Conservation (phyloP, 1,140 invertebrate species). For the Drosophila carrolli region DNA sequence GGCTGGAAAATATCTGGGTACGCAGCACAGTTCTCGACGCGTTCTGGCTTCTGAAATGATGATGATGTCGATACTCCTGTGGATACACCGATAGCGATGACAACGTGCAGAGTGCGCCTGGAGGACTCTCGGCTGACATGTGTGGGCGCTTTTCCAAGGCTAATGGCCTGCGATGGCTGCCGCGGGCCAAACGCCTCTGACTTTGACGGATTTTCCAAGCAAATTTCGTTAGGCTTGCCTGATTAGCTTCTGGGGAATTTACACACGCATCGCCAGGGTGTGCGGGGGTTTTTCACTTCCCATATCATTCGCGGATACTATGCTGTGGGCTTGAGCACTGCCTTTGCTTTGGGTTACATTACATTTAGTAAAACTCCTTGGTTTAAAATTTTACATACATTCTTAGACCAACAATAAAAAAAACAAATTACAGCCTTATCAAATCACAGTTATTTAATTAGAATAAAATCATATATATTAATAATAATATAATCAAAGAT, state of each 20-base stretch:
- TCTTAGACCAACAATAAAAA: no score
- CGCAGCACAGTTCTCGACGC: background rate
- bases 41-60: conserved; percentile 32
- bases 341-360: background rate
- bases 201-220: conserved; percentile 61
- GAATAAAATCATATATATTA: no score
- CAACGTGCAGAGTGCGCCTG: conserved; percentile 53
- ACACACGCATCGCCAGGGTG: background rate
- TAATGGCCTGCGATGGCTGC: conserved; percentile 57
- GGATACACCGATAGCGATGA: conserved; percentile 45
- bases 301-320: conserved; percentile 18
- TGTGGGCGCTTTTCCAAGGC: conserved; percentile 42
- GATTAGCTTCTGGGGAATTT: conserved; percentile 55
- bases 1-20: background rate
- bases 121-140: conserved; percentile 56
- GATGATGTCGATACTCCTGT: conserved; percentile 52
- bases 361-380: background rate
- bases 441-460: no score
- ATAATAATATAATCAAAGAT: no score
- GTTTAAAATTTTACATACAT: no score
- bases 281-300: conserved; percentile 6
- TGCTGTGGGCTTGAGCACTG: background rate
- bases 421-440: no score
- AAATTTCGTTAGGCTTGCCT: conserved; percentile 63
- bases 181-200: conserved; percentile 53